phyloP scores from a whole-genome alignment of 2,113 vertebrate species.

The Aramus guarauna region DNA sequence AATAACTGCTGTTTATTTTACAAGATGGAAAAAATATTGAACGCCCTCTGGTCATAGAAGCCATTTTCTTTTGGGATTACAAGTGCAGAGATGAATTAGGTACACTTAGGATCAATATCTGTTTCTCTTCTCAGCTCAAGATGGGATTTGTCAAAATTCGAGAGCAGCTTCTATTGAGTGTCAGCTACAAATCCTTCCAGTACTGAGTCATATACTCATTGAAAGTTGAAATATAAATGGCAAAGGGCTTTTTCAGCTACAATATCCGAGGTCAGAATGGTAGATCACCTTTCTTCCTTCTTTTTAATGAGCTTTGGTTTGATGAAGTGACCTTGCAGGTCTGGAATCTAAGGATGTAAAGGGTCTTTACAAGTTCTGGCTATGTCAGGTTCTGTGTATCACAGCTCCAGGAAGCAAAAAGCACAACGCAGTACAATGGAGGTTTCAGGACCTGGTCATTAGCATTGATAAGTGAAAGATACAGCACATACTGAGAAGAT shows the following conservation, averaged over 20 bases:
- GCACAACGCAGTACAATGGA: neutral
- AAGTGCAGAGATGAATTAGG: constrained; percentile 88
- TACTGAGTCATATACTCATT: constrained; percentile 78
- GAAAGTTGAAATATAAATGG: constrained; percentile 81
- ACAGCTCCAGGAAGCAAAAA: neutral
- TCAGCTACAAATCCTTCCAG: constrained; percentile 84
- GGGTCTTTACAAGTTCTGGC: constrained; percentile 19
- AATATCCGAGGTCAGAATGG: constrained; percentile 75
- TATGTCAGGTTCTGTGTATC: neutral
- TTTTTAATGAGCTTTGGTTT: constrained; percentile 80
- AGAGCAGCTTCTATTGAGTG: constrained; percentile 84
- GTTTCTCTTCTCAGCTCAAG: constrained; percentile 85
- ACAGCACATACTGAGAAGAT: neutral
- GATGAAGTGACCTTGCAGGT: constrained; percentile 73
- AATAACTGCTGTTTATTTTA: constrained; percentile 87
- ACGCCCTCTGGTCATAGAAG: constrained; percentile 81
- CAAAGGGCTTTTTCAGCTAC: constrained; percentile 75
- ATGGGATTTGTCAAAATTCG: constrained; percentile 87
- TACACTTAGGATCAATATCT: constrained; percentile 88
- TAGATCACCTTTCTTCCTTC: constrained; percentile 73
- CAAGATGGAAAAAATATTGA: constrained; percentile 88
- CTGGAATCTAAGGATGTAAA: constrained; percentile 48
- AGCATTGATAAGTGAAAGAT: neutral
- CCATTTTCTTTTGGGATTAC: constrained; percentile 88
- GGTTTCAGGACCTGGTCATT: constrained; percentile 16